phyloP scores from a whole-genome alignment of 2,797 vertebrate genomes.

The Pitangus sulphuratus region DNA sequence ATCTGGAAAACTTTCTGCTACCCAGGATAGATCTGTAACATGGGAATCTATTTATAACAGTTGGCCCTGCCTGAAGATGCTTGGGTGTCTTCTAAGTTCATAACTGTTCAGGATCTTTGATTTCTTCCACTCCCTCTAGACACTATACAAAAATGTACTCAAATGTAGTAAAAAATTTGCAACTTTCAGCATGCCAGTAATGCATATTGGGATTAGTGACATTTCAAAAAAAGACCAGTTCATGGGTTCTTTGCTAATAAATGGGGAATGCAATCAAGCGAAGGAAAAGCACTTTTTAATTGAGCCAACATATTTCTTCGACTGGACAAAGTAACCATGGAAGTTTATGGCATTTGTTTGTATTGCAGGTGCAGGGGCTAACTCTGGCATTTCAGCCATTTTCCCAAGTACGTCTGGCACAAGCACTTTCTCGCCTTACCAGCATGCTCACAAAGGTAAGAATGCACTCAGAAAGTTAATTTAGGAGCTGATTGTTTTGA shows the following conservation, averaged over 20 bases:
- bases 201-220: background rate
- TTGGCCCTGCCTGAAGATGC: background rate
- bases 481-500: background rate
- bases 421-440: conserved; percentile 87
- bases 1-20: background rate
- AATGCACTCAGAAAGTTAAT: background rate
- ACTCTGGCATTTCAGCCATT: conserved; percentile 74
- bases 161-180: background rate
- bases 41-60: fast-evolving
- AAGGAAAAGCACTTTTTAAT: background rate
- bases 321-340: background rate
- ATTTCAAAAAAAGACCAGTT: background rate
- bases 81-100: background rate
- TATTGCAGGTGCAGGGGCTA: conserved; percentile 81
- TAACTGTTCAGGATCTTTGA: background rate
- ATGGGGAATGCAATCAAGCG: background rate
- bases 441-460: conserved; percentile 90
- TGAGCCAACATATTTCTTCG: background rate
- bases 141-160: background rate
- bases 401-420: conserved; percentile 79
- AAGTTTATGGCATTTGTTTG: conserved; percentile 9
- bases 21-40: background rate
- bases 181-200: background rate
- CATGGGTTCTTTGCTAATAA: background rate
- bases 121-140: background rate